Conservation (phyloP, 2,113 vertebrate species). For the Fregetta grallaria region DNA sequence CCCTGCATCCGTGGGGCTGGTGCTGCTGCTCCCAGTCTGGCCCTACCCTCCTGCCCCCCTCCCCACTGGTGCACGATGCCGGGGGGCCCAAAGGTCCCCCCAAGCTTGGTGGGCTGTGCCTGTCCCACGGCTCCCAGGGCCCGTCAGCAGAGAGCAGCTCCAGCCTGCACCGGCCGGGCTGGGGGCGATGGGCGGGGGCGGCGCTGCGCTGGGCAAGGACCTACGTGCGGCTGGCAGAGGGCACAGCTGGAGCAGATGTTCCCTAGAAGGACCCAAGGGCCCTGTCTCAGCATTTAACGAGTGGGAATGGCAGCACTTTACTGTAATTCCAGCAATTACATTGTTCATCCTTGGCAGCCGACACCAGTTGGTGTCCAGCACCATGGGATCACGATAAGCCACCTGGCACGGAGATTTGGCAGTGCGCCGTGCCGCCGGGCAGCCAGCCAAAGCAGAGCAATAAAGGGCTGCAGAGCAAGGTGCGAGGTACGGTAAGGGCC, state of each 20-base stretch:
- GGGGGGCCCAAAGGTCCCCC: background rate
- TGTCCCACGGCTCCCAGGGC: rapidly evolving
- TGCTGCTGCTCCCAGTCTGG: background rate
- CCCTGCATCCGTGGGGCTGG: background rate
- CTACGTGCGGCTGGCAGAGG: background rate
- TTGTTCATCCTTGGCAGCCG: slow-evolving; percentile 65
- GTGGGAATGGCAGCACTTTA: slow-evolving; percentile 72
- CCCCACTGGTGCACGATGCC: rapidly evolving
- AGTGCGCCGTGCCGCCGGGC: rapidly evolving
- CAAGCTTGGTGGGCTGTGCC: background rate
- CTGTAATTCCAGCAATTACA: slow-evolving; percentile 72
- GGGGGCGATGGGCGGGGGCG: rapidly evolving
- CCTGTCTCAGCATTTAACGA: slow-evolving; percentile 42
- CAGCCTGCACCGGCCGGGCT: rapidly evolving
- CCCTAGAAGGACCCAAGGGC: slow-evolving; percentile 44
- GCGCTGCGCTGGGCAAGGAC: rapidly evolving
- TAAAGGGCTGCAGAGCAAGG: background rate
- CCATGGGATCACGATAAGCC: slow-evolving; percentile 19
- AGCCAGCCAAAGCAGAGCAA: background rate
- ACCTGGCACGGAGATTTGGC: slow-evolving; percentile 36
- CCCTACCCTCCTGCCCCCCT: background rate
- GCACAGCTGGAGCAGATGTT: slow-evolving; percentile 56
- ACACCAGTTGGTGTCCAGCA: slow-evolving; percentile 13
- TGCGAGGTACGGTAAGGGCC: slow-evolving; percentile 16
- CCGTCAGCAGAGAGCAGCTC: background rate